phyloP scores from a whole-genome alignment of 2,888 invertebrate species.

The Idaea straminata region DNA sequence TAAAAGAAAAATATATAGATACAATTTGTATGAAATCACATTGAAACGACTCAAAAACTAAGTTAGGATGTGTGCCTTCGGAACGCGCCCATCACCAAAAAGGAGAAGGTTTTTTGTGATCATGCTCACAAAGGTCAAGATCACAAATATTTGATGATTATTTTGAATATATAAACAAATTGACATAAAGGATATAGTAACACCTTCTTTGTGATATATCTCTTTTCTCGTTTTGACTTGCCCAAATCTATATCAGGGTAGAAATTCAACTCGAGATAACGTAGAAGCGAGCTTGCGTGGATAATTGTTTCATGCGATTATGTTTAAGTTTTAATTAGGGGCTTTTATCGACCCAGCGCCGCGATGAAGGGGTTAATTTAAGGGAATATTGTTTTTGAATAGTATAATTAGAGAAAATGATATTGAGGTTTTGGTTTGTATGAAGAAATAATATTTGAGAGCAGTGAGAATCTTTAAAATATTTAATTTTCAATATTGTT shows the following conservation, averaged over 20 bases:
- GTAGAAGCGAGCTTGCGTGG: slow-evolving; percentile 1
- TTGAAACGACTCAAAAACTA: too few relatives aligned
- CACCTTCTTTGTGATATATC: neutral
- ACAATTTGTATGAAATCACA: too few relatives aligned
- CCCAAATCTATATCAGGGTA: neutral
- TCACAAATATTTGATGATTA: too few relatives aligned
- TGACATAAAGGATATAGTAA: too few relatives aligned
- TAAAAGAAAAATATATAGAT: too few relatives aligned
- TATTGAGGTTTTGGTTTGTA: neutral
- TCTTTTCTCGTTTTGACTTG: neutral
- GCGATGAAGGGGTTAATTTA: neutral
- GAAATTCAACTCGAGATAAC: neutral
- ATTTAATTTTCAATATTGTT: too few relatives aligned
- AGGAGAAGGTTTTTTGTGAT: too few relatives aligned
- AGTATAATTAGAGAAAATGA: neutral
- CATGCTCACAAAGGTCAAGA: too few relatives aligned
- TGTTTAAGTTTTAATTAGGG: slow-evolving; percentile 1
- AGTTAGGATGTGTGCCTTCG: too few relatives aligned
- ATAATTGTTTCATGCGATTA: slow-evolving; percentile 1
- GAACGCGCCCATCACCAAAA: too few relatives aligned
- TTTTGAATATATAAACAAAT: too few relatives aligned
- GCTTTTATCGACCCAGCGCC: neutral
- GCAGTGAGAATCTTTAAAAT: neutral
- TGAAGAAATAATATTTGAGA: neutral
- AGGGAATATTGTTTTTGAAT: slow-evolving; percentile 1